Evolutionary conservation across 2,888 invertebrate genomes (phyloP).

Genomic region (Callosobruchus maculatus): DNA sequence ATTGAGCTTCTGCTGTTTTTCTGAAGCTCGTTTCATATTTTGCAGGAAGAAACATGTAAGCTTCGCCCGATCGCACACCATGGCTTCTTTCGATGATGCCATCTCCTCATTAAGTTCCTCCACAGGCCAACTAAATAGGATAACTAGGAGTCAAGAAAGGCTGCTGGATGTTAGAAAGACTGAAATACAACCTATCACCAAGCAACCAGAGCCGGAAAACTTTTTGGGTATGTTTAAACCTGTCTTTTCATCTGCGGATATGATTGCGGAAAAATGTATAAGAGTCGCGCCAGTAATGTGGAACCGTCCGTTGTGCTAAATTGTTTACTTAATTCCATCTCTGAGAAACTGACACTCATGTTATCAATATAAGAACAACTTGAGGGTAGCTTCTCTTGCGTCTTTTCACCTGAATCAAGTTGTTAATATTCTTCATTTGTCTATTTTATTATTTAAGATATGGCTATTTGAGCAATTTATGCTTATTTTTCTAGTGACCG

Average conservation of each 20-base stretch:
- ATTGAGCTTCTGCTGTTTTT: too few species aligned
- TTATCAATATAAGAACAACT: too few species aligned
- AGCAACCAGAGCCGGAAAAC: conserved; percentile 53
- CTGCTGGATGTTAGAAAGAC: conserved; percentile 69
- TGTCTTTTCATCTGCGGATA: not conserved
- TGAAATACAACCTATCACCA: conserved; percentile 47
- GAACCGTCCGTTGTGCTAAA: too few species aligned
- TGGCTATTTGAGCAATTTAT: too few species aligned
- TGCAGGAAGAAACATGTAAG: conserved; percentile 84
- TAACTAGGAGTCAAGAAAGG: conserved; percentile 63
- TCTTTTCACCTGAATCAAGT: too few species aligned
- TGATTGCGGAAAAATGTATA: conserved; percentile 1
- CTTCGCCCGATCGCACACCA: conserved; percentile 82
- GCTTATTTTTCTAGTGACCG: too few species aligned
- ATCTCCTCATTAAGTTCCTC: conserved; percentile 48
- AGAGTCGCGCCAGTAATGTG: too few species aligned
- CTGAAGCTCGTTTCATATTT: conserved; percentile 9
- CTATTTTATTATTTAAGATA: too few species aligned
- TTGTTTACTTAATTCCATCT: too few species aligned
- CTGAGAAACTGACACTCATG: too few species aligned
- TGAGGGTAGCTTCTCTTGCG: too few species aligned
- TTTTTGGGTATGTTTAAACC: conserved; percentile 51
- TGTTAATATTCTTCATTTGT: too few species aligned
- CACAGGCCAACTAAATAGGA: conserved; percentile 43
- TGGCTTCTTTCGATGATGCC: conserved; percentile 79